Percentiles rank a stretch among this genome's conserved stretches.
Evolutionary conservation across 2,797 vertebrate species (phyloP).

Genomic region (Chaenodraco wilsoni): DNA sequence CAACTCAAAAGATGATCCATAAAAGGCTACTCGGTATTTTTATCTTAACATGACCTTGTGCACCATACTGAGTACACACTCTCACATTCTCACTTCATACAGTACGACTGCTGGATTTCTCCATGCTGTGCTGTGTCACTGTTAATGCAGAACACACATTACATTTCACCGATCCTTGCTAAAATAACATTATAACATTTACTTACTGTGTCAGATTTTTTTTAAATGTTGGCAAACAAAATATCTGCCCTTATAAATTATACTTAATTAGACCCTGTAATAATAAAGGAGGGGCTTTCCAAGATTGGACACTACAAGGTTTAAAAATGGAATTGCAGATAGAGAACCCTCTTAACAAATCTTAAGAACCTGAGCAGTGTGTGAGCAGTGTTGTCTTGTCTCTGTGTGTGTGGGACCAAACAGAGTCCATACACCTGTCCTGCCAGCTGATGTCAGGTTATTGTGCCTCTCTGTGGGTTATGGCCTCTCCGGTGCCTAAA

Average conservation of each 20-base stretch:
- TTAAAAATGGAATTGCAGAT: slow-evolving; percentile 22
- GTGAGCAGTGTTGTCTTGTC: slow-evolving; percentile 14
- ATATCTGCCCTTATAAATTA: slow-evolving; percentile 22
- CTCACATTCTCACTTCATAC: slow-evolving; percentile 76
- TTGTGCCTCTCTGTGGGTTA: slow-evolving; percentile 48
- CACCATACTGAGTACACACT: slow-evolving; percentile 76
- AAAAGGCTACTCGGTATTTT: slow-evolving; percentile 85
- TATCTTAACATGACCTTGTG: slow-evolving; percentile 82
- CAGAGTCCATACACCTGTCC: slow-evolving; percentile 70
- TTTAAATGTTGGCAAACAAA: background rate
- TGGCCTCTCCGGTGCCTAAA: slow-evolving; percentile 50
- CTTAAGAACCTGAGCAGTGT: slow-evolving; percentile 3
- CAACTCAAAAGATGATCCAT: slow-evolving; percentile 78
- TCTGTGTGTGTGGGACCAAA: slow-evolving; percentile 28
- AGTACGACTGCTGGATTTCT: slow-evolving; percentile 56
- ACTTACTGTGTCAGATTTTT: background rate
- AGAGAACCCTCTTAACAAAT: background rate
- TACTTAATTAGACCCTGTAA: slow-evolving; percentile 20
- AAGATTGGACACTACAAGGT: slow-evolving; percentile 31
- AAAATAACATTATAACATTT: background rate
- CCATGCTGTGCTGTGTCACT: slow-evolving; percentile 36
- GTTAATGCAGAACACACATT: slow-evolving; percentile 5
- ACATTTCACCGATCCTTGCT: background rate
- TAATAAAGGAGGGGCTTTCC: slow-evolving; percentile 44
- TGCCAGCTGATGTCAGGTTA: slow-evolving; percentile 70